Conservation (phyloP, 2,888 invertebrate genomes). For the Ormyrus labotus region DNA sequence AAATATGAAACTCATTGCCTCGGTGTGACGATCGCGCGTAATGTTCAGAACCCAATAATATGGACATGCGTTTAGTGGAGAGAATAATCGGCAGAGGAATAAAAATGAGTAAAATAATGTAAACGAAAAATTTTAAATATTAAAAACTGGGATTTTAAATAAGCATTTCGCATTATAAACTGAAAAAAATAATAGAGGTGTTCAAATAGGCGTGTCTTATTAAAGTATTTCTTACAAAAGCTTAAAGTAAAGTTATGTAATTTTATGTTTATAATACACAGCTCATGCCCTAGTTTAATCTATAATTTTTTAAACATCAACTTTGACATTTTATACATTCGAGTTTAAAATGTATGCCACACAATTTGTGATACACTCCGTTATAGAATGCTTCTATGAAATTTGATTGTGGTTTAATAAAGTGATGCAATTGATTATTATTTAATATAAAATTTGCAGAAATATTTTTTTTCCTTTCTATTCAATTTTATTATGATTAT, state of each 20-base stretch:
- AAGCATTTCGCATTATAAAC: not conserved
- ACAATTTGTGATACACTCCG: not conserved
- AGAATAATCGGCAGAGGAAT: constrained; percentile 43
- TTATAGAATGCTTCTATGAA: not conserved
- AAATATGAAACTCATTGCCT: constrained; percentile 6
- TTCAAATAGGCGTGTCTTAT: not conserved
- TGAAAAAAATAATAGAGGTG: constrained; percentile 33
- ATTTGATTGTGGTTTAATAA: no score
- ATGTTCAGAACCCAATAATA: not conserved
- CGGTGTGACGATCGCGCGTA: constrained; percentile 15
- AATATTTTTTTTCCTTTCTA: no score
- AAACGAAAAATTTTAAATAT: not conserved
- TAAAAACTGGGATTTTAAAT: no score
- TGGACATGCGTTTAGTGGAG: constrained; percentile 45
- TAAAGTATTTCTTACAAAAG: no score
- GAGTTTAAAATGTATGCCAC: not conserved
- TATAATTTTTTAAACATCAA: no score
- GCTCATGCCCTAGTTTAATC: no score
- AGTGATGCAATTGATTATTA: no score
- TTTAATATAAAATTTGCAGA: no score
- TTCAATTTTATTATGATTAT: no score
- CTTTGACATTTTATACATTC: no score
- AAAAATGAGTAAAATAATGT: constrained; percentile 1
- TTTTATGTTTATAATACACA: no score
- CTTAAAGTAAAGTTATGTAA: no score